These are phyloP conservation scores for Mythimna albipuncta DNA, from an alignment of 2,888 invertebrate genomes.

Conservation along the genomic window DNA sequence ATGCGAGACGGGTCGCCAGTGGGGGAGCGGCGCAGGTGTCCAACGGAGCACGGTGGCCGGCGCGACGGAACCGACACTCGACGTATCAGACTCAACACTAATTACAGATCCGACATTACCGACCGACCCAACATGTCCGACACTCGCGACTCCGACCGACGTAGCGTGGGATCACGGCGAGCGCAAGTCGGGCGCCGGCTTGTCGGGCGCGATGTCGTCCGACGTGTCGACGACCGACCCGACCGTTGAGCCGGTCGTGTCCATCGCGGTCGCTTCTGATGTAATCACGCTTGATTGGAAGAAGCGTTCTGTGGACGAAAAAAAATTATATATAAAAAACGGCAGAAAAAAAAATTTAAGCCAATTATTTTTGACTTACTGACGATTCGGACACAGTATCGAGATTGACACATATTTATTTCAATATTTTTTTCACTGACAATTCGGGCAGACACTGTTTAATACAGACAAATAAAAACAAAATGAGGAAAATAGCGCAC, in stretches of 20 bases:
- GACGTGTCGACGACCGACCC: constrained; percentile 78
- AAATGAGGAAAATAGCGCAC: too few species aligned
- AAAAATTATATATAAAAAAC: constrained; percentile 6
- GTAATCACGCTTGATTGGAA: constrained; percentile 92
- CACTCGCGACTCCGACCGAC: constrained; percentile 57
- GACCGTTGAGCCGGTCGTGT: constrained; percentile 81
- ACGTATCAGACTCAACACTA: constrained; percentile 41
- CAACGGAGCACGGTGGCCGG: constrained; percentile 77
- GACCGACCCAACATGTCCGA: constrained; percentile 44
- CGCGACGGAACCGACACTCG: constrained; percentile 44
- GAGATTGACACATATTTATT: too few species aligned
- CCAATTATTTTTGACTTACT: constrained; percentile 1
- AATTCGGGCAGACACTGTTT: too few species aligned
- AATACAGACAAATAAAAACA: too few species aligned
- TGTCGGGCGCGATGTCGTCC: constrained; percentile 87
- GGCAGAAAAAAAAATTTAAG: not conserved
- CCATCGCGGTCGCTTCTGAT: constrained; percentile 90
- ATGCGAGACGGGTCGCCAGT: constrained; percentile 87
- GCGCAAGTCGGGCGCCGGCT: constrained; percentile 84
- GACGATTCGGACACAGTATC: too few species aligned
- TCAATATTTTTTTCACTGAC: too few species aligned
- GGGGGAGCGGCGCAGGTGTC: constrained; percentile 87
- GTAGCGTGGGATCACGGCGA: constrained; percentile 78
- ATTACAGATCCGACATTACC: constrained; percentile 42
- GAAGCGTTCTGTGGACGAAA: constrained; percentile 89